These are phyloP conservation scores for Peromyscus maniculatus DNA, from an alignment of 2,113 vertebrate species.

Conservation along the genomic window DNA sequence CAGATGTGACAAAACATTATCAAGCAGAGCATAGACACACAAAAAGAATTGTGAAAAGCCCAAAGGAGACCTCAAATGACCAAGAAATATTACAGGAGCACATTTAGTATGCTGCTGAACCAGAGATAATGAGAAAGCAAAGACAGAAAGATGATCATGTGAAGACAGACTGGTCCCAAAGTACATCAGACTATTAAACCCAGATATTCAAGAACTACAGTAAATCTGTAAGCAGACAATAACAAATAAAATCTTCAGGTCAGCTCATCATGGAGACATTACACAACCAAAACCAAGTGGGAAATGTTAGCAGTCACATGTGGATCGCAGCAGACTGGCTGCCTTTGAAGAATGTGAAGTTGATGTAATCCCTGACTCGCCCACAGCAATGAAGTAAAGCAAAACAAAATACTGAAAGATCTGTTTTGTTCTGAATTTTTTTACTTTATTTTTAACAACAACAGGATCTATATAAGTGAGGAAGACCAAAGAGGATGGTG, in stretches of 20 bases:
- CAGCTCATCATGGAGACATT: neutral
- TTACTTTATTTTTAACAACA: neutral
- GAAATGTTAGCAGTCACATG: neutral
- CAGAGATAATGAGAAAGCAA: neutral
- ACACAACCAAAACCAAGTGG: neutral
- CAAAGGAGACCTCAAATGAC: neutral
- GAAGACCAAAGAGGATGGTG: neutral
- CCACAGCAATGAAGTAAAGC: neutral
- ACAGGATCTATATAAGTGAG: neutral
- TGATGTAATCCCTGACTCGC: neutral
- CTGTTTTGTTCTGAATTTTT: neutral
- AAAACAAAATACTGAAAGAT: neutral
- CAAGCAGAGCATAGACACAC: neutral
- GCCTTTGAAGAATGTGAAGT: neutral
- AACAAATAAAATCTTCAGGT: neutral
- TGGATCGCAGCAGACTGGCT: neutral
- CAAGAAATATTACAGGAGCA: neutral
- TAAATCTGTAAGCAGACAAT: neutral
- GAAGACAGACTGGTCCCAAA: neutral
- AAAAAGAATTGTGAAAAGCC: neutral
- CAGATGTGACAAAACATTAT: neutral
- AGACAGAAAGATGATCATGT: neutral
- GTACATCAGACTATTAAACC: neutral
- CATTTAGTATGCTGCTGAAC: neutral
- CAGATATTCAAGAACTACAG: neutral